Evolutionary conservation across 2,888 invertebrate genomes (phyloP).

Genomic region (Steinernema scapterisci): DNA sequence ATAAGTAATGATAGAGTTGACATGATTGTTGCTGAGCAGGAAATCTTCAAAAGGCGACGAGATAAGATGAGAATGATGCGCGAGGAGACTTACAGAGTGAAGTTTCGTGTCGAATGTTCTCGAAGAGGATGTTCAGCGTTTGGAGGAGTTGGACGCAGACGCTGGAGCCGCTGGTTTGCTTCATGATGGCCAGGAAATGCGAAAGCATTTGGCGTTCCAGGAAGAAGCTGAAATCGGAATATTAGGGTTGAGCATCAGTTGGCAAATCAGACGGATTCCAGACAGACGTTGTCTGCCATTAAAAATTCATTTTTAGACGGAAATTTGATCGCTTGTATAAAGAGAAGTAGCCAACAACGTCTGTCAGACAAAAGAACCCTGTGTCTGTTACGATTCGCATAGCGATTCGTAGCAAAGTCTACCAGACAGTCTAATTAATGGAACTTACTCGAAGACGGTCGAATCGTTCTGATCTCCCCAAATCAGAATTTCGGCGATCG

Average conservation of each 20-base stretch:
- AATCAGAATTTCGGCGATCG: constrained; percentile 97
- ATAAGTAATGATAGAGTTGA: constrained; percentile 98
- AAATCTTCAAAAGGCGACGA: constrained; percentile 77
- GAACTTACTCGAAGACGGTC: constrained; percentile 96
- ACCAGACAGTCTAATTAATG: too few relatives aligned
- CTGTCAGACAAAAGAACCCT: neutral
- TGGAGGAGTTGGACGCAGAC: constrained; percentile 97
- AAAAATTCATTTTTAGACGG: too few relatives aligned
- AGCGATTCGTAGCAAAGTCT: too few relatives aligned
- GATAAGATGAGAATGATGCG: neutral
- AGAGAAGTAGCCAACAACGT: too few relatives aligned
- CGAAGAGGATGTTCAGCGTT: constrained; percentile 96
- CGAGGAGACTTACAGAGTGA: constrained; percentile 84
- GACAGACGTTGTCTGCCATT: too few relatives aligned
- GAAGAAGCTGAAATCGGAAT: constrained; percentile 81
- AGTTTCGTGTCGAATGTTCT: constrained; percentile 98
- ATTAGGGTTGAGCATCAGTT: too few relatives aligned
- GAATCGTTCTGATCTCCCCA: constrained; percentile 99
- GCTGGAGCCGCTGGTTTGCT: constrained; percentile 93
- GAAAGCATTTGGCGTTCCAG: constrained; percentile 98
- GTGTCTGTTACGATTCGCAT: too few relatives aligned
- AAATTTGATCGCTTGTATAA: too few relatives aligned
- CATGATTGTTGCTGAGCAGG: constrained; percentile 96
- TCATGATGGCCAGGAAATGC: constrained; percentile 94
- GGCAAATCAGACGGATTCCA: neutral